Conservation (phyloP, 2,113 vertebrate species). For the Pseudois nayaur region DNA sequence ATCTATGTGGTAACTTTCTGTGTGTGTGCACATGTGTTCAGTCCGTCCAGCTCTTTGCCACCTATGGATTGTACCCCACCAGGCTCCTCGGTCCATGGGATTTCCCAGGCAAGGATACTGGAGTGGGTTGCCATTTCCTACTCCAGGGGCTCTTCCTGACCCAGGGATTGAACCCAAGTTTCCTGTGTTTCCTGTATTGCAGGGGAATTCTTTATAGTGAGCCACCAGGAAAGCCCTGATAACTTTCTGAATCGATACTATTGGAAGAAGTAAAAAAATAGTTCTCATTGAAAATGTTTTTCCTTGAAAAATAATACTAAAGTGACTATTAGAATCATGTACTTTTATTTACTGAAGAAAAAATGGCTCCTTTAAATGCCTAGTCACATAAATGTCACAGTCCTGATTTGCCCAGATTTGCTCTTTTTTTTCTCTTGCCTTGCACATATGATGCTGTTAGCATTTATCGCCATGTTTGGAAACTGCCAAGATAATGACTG, state of each 20-base stretch:
- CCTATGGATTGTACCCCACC: neutral
- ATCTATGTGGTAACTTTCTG: neutral
- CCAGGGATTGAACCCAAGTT: neutral
- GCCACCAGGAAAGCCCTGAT: neutral
- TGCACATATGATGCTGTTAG: slow-evolving; percentile 1
- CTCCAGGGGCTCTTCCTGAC: neutral
- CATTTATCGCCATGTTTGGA: neutral
- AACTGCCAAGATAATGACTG: slow-evolving; percentile 18
- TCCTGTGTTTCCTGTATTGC: neutral
- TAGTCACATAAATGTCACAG: neutral
- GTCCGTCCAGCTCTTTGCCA: neutral
- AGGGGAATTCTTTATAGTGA: neutral
- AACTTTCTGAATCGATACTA: neutral
- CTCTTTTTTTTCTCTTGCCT: neutral
- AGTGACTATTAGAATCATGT: neutral
- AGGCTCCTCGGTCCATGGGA: neutral
- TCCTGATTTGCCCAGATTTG: neutral
- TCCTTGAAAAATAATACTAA: neutral
- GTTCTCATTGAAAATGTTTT: neutral
- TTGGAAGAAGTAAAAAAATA: neutral
- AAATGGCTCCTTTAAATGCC: neutral
- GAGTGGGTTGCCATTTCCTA: neutral
- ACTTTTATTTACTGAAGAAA: neutral
- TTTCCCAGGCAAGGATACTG: neutral
- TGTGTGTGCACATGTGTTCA: neutral